Evolutionary conservation across 1,140 invertebrate genomes (phyloP), one percentile per base, ranked within the genome.

Genomic region (Calycopis cecrops): DNA sequence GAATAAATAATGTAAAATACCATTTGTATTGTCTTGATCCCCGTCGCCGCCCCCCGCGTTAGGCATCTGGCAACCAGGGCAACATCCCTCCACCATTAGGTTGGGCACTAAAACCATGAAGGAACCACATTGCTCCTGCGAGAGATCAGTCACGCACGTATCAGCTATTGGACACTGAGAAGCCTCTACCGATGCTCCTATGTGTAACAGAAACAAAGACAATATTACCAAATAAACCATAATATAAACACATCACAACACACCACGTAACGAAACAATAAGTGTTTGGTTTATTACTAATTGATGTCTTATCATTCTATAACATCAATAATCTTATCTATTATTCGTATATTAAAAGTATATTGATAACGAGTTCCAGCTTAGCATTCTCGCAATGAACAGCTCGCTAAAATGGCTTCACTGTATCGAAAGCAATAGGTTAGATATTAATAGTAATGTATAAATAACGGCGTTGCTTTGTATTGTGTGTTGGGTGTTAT

Each of bases 81-180:
- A 89, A 59, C 87, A 88, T 21, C 71, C 71, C 14, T 64, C 68
- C 59, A 84, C 64, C 21, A 47, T 60, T 3, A 52, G 28, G 51
- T 83, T 76, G 9, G 65, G 63, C 9, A 60, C 58, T 12, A 87
- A 48, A 4, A 68, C 69, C 47, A 74, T 52, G n/a, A 67, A 69
- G 8, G 49, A 47, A 12, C 55, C 60, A 52, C 86, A 89, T 35
- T 81, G 73, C 6, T 52, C 55, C 12, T 69, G 61, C 1, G 63
- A 55, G n/a, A 84, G 44, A 64, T 87, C 85, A 9, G 77, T 77
- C 4, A 88, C 57, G 65, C 88, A 89, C 10, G 63, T 59, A 56
- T 76, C 69, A 1, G 76, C 78, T 12, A 76, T 52, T 38, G 67
- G 51, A 62, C 79, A 82, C 40, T 67, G 60, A 52, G 65, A 55